phyloP scores from a whole-genome alignment of 2,113 vertebrate genomes.

The Laticauda colubrina region DNA sequence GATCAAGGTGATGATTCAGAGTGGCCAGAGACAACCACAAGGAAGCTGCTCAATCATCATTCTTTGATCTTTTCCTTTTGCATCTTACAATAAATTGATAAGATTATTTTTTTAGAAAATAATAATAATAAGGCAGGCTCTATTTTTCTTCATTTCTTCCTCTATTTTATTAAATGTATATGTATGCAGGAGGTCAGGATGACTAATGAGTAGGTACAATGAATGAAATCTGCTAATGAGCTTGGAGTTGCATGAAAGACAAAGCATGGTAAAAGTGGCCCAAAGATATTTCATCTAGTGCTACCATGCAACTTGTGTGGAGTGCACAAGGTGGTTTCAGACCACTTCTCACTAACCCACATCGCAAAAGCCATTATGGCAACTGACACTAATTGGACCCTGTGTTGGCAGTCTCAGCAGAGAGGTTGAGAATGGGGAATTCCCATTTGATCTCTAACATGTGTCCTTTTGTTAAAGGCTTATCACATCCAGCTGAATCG shows the following conservation, averaged over 20 bases:
- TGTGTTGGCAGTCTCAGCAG: neutral
- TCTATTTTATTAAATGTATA: neutral
- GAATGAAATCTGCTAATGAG: neutral
- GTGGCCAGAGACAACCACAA: neutral
- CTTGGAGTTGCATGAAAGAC: neutral
- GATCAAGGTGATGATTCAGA: neutral
- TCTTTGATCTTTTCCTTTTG: neutral
- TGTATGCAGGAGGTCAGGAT: neutral
- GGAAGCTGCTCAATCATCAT: neutral
- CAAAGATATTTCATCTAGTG: neutral
- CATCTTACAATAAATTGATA: neutral
- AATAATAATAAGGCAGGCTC: neutral
- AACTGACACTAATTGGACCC: neutral
- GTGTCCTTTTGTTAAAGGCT: slow-evolving; percentile 15
- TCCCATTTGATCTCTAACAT: neutral
- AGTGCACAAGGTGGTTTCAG: neutral
- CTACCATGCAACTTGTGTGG: neutral
- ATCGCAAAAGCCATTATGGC: neutral
- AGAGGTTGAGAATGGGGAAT: neutral
- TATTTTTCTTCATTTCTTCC: neutral
- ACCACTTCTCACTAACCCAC: neutral
- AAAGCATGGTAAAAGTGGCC: neutral
- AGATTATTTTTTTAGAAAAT: neutral
- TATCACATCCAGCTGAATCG: neutral
- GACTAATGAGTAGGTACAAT: neutral